Conservation (phyloP, 2,797 vertebrate species). For the Alauda arvensis region DNA sequence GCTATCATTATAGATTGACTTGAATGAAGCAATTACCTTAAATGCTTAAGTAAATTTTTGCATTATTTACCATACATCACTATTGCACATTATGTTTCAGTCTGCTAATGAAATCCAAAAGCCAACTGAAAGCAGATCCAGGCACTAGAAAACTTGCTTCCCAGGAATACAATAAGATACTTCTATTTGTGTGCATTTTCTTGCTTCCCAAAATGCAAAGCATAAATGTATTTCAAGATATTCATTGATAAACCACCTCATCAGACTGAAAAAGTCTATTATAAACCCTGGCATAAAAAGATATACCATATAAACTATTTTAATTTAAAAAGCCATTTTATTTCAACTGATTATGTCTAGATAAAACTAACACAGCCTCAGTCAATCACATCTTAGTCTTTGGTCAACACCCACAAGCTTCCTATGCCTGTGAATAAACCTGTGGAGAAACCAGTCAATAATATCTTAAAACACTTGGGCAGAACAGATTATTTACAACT, state of each 20-base stretch:
- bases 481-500: not conserved
- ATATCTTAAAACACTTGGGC: not conserved
- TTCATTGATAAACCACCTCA: not conserved
- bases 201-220: not conserved
- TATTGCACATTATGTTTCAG: not conserved
- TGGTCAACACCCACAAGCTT: not conserved
- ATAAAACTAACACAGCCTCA: not conserved
- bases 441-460: not conserved
- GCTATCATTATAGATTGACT: not conserved
- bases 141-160: not conserved
- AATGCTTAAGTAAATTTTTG: constrained; percentile 15
- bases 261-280: not conserved
- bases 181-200: not conserved
- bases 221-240: not conserved
- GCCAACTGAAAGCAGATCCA: not conserved
- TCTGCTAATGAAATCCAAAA: not conserved
- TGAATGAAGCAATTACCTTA: not conserved
- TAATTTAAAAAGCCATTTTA: not conserved
- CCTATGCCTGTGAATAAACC: not conserved
- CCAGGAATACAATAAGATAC: not conserved
- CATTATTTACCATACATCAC: not conserved
- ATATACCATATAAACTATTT: not conserved
- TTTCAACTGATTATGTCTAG: not conserved
- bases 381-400: not conserved
- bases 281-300: not conserved